Evolutionary conservation across 2,797 vertebrate species (phyloP).

Genomic region (Anguilla megastoma): DNA sequence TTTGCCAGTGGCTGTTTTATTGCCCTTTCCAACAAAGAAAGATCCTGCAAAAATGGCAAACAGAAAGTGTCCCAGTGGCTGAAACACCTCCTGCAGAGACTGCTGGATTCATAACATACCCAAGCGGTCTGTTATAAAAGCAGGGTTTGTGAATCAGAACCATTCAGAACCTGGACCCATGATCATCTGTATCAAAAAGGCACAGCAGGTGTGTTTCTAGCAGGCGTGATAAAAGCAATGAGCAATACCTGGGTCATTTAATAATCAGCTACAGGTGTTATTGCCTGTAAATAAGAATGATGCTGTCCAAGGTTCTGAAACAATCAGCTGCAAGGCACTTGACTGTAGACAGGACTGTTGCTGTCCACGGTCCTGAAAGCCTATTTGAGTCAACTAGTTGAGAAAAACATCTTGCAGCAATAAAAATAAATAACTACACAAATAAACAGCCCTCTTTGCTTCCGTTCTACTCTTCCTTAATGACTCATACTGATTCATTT

Average conservation of each 20-base stretch:
- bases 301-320: not conserved
- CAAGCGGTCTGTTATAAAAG: not conserved
- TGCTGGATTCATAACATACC: not conserved
- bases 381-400: not conserved
- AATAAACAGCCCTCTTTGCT: not conserved
- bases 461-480: not conserved
- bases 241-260: constrained; percentile 3
- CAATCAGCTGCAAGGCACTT: not conserved
- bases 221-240: not conserved
- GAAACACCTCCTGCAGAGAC: not conserved
- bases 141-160: not conserved
- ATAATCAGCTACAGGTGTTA: not conserved
- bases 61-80: not conserved
- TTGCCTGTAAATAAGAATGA: not conserved
- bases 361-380: not conserved
- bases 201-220: not conserved
- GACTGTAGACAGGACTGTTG: not conserved
- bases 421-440: not conserved
- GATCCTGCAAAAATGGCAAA: not conserved
- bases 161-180: not conserved
- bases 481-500: not conserved
- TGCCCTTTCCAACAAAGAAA: not conserved
- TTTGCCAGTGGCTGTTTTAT: constrained; percentile 11
- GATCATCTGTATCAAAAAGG: not conserved
- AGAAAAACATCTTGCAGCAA: not conserved